Base-by-base conservation (phyloP, 2,113 vertebrate species). In the Notarius quadriscutis region DNA sequence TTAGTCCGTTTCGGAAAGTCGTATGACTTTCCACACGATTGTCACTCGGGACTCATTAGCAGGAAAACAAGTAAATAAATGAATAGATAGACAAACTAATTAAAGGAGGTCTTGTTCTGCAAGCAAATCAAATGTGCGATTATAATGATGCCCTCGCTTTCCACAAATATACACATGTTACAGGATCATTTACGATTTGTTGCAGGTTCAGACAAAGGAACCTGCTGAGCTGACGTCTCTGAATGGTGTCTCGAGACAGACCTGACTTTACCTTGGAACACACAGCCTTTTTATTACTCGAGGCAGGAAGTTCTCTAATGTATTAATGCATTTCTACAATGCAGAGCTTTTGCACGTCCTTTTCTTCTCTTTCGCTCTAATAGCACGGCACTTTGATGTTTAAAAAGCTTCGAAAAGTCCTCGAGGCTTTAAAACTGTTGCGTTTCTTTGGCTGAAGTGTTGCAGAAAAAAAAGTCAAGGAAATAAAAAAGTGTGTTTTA, bases 291-390 rank as follows among this genome's bases (percentile, higher is more conserved):
- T 27, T 63, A 53, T 50, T 75, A 60, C 41, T 48, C 3, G 0
- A 34, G 75, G 75, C 84, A 34, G 84, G 27, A 67, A 79, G 48
- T 41, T 65, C 63, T 72, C 78, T 81, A 86, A 86, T 81, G 51
- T 48, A 86, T 81, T 79, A 86, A 71, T 67, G 78, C 85, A 86
- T 63, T 58, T 60, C 63, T 58, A 71, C 53, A 25, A 86, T 60
- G 85, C 62, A 11, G 85, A 50, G 85, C 85, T 57, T 86, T 80
- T 57, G 48, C 85, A 58, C 27, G 17, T 41, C 77, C 51, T 79
- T 81, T 81, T n/a, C 53, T 79, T 71, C 62, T 48, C 65, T 48
- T 81, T 69, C 34, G 81, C 71, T 81, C 78, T 81, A 80, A 88
- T 72, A 41, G 74, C 87, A 62, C 25, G 62, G 62, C 83, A 84